Conservation (phyloP, 2,113 vertebrate genomes). For the Condylura cristata region DNA sequence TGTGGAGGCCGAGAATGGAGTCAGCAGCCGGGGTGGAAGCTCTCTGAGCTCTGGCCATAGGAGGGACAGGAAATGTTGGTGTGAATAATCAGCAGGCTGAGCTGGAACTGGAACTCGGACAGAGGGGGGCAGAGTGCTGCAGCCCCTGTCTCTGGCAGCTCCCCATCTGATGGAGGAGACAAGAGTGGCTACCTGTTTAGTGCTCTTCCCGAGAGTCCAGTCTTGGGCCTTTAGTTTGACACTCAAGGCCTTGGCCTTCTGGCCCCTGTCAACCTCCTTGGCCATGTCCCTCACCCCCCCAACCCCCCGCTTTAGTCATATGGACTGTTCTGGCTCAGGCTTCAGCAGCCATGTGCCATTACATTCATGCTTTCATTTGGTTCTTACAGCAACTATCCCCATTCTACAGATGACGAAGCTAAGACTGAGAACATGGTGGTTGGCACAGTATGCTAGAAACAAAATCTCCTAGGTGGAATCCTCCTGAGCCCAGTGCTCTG, state of each 20-base stretch:
- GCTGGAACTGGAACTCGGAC: background rate
- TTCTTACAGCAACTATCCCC: background rate
- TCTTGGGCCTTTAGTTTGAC: background rate
- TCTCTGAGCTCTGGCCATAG: background rate
- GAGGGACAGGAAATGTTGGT: background rate
- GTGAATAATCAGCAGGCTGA: background rate
- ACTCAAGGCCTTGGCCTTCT: background rate
- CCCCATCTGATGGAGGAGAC: background rate
- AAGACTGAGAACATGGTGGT: constrained; percentile 15
- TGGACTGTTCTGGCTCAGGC: background rate
- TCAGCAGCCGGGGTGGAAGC: background rate
- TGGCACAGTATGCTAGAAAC: background rate
- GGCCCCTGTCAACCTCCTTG: background rate
- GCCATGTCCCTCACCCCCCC: background rate
- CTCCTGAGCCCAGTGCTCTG: background rate
- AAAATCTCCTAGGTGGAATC: background rate
- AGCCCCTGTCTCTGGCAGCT: background rate
- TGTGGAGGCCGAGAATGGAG: background rate
- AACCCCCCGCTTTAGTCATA: background rate
- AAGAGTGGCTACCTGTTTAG: background rate
- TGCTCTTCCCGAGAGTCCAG: background rate
- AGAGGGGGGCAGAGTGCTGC: background rate
- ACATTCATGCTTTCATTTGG: background rate
- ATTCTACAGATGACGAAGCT: constrained; percentile 10
- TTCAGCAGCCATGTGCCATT: background rate